Evolutionary conservation across 2,888 invertebrate species (phyloP), one percentile per base, ranked within the genome.

Genomic region (Cryptus viduatorius): DNA sequence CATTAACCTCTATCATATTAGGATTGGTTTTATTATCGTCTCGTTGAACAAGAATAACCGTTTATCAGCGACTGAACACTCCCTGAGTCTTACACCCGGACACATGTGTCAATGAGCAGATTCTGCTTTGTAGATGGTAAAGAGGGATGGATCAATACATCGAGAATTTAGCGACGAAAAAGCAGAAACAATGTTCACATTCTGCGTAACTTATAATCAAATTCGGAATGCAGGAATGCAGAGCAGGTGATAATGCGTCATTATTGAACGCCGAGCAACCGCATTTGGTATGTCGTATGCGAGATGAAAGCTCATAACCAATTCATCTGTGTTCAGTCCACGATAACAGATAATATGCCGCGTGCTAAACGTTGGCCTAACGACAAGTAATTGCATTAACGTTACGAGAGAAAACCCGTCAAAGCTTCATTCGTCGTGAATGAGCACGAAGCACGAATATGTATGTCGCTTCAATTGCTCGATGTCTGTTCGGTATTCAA

Each of bases 1-100:
- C 86, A 89, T 90, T 90, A 89, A 88, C 86, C 86, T 87, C 88
- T 86, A 87, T 91, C 88, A 87, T 88, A 88, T 89, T 87, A 87
- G 87, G 89, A 90, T 89, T 90, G 88, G 85, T 89, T 87, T 89
- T 89, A 90, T 90, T 88, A 88, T 85, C 81, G 83, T 82, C 86
- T 88, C 83, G 84, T 86, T 82, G 85, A 86, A 88, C 87, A 87
- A 85, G 88, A 82, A 88, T 88, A 91, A 87, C 87, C 90, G 87
- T 90, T 91, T 90, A 90, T 90, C 90, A 88, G 90, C 85, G 31
- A 76, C 68, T 87, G 86, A 37, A 91, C 90, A 91, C 89, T 91
- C 90, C 86, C 87, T 83, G 37, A 2, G 4, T 1, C 8, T 37
- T 79, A 75, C 84, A 76, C 68, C 44, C 44, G 31, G 14, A 14